These are phyloP conservation scores for Hypena proboscidalis DNA, from an alignment of 2,888 invertebrate species.

Conservation along the genomic window DNA sequence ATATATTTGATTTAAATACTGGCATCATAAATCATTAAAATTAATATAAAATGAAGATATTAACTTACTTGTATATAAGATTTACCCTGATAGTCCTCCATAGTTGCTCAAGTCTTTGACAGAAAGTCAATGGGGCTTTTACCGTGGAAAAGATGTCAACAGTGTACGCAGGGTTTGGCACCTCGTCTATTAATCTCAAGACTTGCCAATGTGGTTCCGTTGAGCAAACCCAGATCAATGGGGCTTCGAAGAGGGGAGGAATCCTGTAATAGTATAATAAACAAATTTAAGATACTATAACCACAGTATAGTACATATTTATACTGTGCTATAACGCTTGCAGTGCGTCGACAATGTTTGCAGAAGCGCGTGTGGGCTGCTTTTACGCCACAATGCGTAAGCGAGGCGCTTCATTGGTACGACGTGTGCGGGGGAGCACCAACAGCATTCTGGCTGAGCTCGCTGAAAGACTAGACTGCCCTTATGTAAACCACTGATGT, in stretches of 20 bases:
- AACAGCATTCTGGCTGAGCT: too few relatives aligned
- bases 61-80: slow-evolving; percentile 50
- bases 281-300: background rate
- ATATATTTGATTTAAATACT: too few relatives aligned
- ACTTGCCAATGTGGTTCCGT: slow-evolving; percentile 66
- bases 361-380: too few relatives aligned
- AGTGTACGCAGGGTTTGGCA: slow-evolving; percentile 63
- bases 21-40: too few relatives aligned
- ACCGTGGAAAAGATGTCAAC: slow-evolving; percentile 55
- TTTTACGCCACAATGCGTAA: too few relatives aligned
- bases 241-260: slow-evolving; percentile 60
- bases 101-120: slow-evolving; percentile 51
- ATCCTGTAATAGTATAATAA: slow-evolving; percentile 49
- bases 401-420: too few relatives aligned
- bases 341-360: too few relatives aligned
- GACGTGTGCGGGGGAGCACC: too few relatives aligned
- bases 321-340: too few relatives aligned
- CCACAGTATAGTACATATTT: background rate
- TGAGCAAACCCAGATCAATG: slow-evolving; percentile 63
- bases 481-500: too few relatives aligned
- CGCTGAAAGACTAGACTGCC: too few relatives aligned
- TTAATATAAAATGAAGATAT: too few relatives aligned
- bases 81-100: slow-evolving; percentile 50
- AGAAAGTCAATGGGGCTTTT: slow-evolving; percentile 53
- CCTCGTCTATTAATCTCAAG: slow-evolving; percentile 58